Base-by-base conservation (phyloP, 2,113 vertebrate species). In the Pseudopipra pipra region DNA sequence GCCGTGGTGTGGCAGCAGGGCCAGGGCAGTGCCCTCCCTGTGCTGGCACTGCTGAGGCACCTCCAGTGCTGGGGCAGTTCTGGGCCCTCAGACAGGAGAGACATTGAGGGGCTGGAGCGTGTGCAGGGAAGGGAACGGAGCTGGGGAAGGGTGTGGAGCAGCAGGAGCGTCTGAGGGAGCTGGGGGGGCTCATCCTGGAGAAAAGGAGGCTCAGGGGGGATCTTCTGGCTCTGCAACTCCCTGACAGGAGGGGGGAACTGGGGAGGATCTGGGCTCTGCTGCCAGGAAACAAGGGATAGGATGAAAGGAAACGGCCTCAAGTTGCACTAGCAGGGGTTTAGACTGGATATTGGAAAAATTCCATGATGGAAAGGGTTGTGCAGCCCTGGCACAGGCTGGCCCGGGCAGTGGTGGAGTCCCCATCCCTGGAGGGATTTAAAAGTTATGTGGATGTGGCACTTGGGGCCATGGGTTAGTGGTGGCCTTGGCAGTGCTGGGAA, bases 361-460 rank as follows among this genome's bases (percentile, higher is more conserved):
- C 11, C 16, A 22, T 1, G 9, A 2, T 30, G 62, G 39, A n/a
- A 30, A n/a, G 5, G 5, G 28, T 1, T 67, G 11, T 61, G 20
- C 19, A 61, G 16, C 8, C 16, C 39, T 54, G 39, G 27, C 28
- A 39, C 10, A 46, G 62, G 39, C 51, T 51, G 31, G 12, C 2
- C 1, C 37, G 18, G 33, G 5, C 22, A 33, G 44, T 20, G 24
- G 1, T 54, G 39, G 24, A 14, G 28, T 30, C 24, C 13, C n/a
- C 10, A 11, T 16, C 8, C 7, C 39, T 31, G 16, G 2, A 41
- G 30, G 2, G 24, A 14, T 35, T 76, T 76, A 10, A 31, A 67
- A 47, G 5, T 7, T 0, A 0, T 22, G 8, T 41, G 15, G 28
- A 25, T 75, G 28, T n/a, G 54, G 33, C 7, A 12, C 24, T 0